phyloP scores from a whole-genome alignment of 2,888 invertebrate species.

The Drosophila demipolita region DNA sequence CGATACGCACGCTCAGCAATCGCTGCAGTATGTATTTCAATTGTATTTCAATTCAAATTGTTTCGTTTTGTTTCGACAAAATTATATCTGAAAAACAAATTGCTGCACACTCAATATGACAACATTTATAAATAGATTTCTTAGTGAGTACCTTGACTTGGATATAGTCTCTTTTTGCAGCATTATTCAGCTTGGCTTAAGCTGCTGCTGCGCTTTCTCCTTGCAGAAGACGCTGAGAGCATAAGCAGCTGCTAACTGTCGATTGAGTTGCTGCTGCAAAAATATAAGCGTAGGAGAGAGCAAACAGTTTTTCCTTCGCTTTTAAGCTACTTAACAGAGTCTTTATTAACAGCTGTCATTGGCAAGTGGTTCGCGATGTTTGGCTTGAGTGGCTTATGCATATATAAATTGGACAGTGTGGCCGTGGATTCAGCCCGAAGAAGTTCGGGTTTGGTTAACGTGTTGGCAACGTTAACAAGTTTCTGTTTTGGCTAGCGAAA shows the following conservation, averaged over 20 bases:
- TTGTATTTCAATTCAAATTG: constrained; percentile 10
- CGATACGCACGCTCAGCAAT: neutral
- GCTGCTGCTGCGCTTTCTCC: constrained; percentile 6
- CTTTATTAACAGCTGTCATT: neutral
- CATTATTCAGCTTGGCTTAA: neutral
- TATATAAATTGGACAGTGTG: constrained; percentile 48
- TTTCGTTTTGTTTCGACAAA: constrained; percentile 1
- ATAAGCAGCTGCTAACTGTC: neutral
- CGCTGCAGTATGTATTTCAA: neutral
- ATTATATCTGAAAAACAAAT: neutral
- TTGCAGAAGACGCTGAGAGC: neutral
- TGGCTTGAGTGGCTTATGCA: constrained; percentile 51
- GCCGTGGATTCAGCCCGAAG: constrained; percentile 24
- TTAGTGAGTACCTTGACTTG: too few relatives aligned
- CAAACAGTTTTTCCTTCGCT: constrained; percentile 16
- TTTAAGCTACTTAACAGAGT: constrained; percentile 20
- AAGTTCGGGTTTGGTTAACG: constrained; percentile 64
- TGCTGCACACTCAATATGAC: neutral
- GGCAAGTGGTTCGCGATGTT: constrained; percentile 28
- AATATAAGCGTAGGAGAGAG: neutral
- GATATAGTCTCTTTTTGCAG: neutral
- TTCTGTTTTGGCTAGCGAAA: constrained; percentile 22
- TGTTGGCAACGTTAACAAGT: constrained; percentile 44
- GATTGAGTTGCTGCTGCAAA: neutral
- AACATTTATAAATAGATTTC: neutral